Conservation (phyloP, 2,113 vertebrate genomes). For the Chaetops frenatus region DNA sequence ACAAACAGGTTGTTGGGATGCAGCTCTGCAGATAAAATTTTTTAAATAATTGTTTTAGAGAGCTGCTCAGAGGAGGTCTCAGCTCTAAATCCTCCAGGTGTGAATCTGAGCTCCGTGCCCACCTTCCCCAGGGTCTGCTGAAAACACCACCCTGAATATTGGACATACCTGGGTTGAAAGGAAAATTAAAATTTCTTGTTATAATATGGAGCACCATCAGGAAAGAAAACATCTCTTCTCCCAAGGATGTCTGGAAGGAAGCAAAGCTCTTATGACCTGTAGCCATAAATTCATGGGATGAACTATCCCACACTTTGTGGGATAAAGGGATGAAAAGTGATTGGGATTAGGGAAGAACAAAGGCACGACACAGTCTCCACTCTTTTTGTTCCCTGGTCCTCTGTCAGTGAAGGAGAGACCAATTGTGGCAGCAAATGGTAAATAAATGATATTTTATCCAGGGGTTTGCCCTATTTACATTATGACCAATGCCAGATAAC, state of each 20-base stretch:
- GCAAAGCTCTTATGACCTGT: neutral
- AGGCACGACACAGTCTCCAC: neutral
- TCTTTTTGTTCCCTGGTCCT: neutral
- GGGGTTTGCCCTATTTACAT: neutral
- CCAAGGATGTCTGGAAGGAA: neutral
- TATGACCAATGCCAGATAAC: neutral
- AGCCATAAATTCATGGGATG: neutral
- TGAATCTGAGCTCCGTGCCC: neutral
- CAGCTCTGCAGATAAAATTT: neutral
- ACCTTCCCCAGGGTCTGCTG: neutral
- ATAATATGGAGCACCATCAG: neutral
- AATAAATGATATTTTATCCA: neutral
- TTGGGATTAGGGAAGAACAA: neutral
- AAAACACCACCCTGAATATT: neutral
- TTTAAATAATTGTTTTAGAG: neutral
- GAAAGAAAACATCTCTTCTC: neutral
- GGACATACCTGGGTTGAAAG: neutral
- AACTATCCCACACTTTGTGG: neutral
- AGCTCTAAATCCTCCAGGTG: neutral
- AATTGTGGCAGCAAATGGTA: neutral
- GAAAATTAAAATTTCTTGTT: neutral
- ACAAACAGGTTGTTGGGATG: neutral
- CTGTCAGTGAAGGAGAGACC: neutral
- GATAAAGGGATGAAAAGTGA: neutral
- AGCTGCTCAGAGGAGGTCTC: neutral